phyloP scores from a whole-genome alignment of 92 coral and sea anemone species.

The Zoanthus solanderi region DNA sequence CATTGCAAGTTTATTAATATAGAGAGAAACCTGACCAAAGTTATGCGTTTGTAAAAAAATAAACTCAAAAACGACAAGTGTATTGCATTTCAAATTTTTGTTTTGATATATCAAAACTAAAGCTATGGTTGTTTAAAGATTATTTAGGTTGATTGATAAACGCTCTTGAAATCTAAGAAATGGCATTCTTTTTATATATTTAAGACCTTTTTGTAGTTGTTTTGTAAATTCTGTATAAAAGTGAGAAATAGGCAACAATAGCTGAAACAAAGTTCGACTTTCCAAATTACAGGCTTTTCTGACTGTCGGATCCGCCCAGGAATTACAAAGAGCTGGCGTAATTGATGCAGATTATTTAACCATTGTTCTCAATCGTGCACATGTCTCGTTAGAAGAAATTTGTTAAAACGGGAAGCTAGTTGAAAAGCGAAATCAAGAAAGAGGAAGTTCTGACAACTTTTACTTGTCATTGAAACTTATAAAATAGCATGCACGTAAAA shows the following conservation, averaged over 20 bases:
- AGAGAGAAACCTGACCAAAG: not conserved
- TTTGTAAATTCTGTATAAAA: not conserved
- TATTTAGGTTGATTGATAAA: not conserved
- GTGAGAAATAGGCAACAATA: not conserved
- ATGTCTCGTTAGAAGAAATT: slow-evolving; percentile 7
- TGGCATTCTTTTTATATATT: not conserved
- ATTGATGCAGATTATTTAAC: not conserved
- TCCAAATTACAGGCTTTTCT: slow-evolving; percentile 18
- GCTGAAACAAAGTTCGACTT: not conserved
- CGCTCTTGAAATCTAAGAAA: not conserved
- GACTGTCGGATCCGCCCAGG: slow-evolving; percentile 12
- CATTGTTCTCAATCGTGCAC: slow-evolving; percentile 4
- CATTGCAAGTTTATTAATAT: too few relatives aligned
- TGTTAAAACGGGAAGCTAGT: not conserved
- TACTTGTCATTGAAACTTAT: not conserved
- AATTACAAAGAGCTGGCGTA: not conserved
- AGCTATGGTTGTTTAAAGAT: slow-evolving; percentile 16
- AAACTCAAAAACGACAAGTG: not conserved
- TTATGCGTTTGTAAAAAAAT: not conserved
- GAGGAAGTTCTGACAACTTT: not conserved
- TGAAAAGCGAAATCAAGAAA: not conserved
- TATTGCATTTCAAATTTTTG: not conserved
- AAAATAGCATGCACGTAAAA: not conserved
- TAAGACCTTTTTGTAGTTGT: not conserved
- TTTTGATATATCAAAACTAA: slow-evolving; percentile 1